Evolutionary conservation across 2,113 vertebrate species (phyloP).

Genomic region (Channa maculata): DNA sequence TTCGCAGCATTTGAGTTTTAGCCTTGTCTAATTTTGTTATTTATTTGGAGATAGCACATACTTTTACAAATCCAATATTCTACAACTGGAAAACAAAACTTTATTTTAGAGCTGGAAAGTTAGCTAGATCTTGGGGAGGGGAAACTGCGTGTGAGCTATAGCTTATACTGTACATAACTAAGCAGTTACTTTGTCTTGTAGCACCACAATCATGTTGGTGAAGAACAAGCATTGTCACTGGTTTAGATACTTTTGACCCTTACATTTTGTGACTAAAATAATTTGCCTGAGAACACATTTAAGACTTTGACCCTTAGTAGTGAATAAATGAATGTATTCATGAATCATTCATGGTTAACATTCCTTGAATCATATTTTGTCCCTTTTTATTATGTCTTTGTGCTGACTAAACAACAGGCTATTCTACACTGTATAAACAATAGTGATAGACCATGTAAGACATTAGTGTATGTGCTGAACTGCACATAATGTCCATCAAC

Average conservation of each 20-base stretch:
- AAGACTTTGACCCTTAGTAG: background rate
- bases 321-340: background rate
- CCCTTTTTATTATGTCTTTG: background rate
- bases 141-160: too few species aligned
- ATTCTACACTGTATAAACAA: constrained; percentile 23
- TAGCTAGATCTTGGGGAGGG: too few species aligned
- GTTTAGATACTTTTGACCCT: background rate
- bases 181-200: too few species aligned
- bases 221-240: background rate
- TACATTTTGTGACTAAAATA: background rate
- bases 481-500: constrained; percentile 50
- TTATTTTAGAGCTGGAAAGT: background rate
- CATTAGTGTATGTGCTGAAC: constrained; percentile 35
- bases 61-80: background rate
- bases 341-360: background rate
- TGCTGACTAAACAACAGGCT: constrained; percentile 18
- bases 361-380: background rate
- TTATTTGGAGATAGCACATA: background rate
- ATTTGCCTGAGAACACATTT: background rate
- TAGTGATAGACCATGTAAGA: constrained; percentile 35
- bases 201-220: background rate
- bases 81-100: background rate
- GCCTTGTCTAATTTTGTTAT: too few species aligned
- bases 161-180: too few species aligned
- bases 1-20: background rate